Conservation (phyloP, 2,888 invertebrate genomes). For the Agrotis segetum region DNA sequence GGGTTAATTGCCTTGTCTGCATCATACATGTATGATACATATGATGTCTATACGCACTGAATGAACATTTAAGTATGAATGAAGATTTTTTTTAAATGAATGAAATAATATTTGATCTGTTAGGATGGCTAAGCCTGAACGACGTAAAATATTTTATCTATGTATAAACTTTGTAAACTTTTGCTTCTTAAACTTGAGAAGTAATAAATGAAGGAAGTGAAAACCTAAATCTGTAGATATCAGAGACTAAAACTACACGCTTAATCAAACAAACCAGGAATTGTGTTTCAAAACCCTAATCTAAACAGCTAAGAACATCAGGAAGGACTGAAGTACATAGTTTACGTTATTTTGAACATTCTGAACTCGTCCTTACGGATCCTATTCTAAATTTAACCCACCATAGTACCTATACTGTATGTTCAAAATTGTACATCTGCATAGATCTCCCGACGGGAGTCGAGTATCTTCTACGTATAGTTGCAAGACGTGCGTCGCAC, state of each 20-base stretch:
- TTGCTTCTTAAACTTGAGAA: too few species aligned
- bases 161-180: too few species aligned
- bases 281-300: constrained; percentile 15
- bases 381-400: constrained; percentile 54
- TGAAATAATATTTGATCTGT: too few species aligned
- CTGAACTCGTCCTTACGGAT: constrained; percentile 19
- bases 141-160: too few species aligned
- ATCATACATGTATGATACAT: constrained; percentile 44
- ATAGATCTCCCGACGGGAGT: constrained; percentile 11
- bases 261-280: constrained; percentile 8
- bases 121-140: too few species aligned
- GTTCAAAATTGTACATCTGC: constrained; percentile 4
- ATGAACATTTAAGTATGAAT: constrained; percentile 42
- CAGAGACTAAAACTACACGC: too few species aligned
- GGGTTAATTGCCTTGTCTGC: constrained; percentile 42
- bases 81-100: neutral
- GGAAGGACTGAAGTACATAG: constrained; percentile 10
- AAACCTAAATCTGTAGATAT: too few species aligned
- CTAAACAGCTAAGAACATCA: constrained; percentile 9
- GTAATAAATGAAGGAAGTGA: too few species aligned
- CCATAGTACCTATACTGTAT: constrained; percentile 15
- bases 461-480: constrained; percentile 18
- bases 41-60: constrained; percentile 21
- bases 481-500: constrained; percentile 7
- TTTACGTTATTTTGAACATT: constrained; percentile 19